Base-by-base conservation (phyloP, 1,140 invertebrate genomes). In the Cyclina sinensis region DNA sequence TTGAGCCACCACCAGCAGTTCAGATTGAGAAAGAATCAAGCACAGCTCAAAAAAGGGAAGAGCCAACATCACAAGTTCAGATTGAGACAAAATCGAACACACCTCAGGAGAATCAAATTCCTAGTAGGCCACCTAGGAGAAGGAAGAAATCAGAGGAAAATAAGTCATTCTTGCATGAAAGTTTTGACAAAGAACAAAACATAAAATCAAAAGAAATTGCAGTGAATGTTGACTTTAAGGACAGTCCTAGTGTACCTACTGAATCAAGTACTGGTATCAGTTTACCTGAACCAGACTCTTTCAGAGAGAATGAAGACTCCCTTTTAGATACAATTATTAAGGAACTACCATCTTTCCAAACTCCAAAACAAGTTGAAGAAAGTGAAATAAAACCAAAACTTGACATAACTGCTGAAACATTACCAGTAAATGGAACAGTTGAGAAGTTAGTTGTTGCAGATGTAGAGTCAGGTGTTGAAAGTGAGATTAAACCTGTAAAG, bases 401-500 rank as follows among this genome's bases (percentile, higher is more conserved):
- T 21, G 54, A 27, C 24, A 51, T 11, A 35, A 68, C 18, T n/a
- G 43, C 18, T 35, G 80, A 83, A 51, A 21, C 35, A 68, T 51
- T 24, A n/a, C 81, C 81, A 24, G 39, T 51, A 18, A 70, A 84
- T 73, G 80, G 24, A 32, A 68, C 32, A 27, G 57, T 46, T 27
- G 68, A 74, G 18, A 46, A 73, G n/a, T 16, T 43, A 7, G n/a
- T 65, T 65, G 59, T 81, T 43, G 54, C 54, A 35, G 74, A 73
- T 84, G 46, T 51, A 35, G 68, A 73, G 24, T 51, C 65, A 35
- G 11, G 48, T 24, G 62, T 73, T 43, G 85, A 87, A 37, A 37
- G 85, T 80, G 85, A 87, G 78, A 87, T 87, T 65, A 78, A 80
- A 65, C 74, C 85, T 46, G 73, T 35, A 32, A 87, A 46, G 18